These are phyloP conservation scores for Panthera tigris DNA, from an alignment of 2,113 vertebrate genomes.

Conservation along the genomic window DNA sequence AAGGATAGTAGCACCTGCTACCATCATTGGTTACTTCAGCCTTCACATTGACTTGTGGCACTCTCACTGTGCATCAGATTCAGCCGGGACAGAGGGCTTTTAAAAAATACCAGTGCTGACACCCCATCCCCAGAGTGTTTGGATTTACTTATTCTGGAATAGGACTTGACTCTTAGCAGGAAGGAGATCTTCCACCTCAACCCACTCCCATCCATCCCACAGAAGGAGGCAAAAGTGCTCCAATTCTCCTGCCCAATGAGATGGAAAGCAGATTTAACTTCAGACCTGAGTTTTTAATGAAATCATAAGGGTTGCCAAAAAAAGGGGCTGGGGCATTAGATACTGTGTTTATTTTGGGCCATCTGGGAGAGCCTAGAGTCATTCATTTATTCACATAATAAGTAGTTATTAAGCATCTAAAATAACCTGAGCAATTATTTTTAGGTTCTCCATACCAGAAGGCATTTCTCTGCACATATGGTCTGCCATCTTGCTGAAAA, in stretches of 20 bases:
- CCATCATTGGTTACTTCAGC: not conserved
- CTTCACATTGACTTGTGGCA: no score
- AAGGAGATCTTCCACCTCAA: not conserved
- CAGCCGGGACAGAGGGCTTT: not conserved
- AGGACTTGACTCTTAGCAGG: not conserved
- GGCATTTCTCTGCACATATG: not conserved
- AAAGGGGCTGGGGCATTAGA: not conserved
- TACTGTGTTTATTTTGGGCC: not conserved
- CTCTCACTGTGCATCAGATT: not conserved
- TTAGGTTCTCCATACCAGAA: not conserved
- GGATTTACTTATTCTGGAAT: not conserved
- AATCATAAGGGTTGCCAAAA: not conserved
- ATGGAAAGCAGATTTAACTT: not conserved
- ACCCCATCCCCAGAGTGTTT: not conserved
- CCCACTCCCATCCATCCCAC: no score
- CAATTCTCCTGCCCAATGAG: not conserved
- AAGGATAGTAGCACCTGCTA: not conserved
- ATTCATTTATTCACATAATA: not conserved
- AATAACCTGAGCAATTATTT: not conserved
- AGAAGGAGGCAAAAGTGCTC: not conserved
- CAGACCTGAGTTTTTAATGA: not conserved
- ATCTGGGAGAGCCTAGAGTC: not conserved
- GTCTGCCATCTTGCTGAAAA: not conserved
- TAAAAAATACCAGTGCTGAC: not conserved
- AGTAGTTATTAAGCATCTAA: not conserved